These are phyloP conservation scores for Gnatocerus cornutus DNA, from an alignment of 2,888 invertebrate species.

Conservation along the genomic window DNA sequence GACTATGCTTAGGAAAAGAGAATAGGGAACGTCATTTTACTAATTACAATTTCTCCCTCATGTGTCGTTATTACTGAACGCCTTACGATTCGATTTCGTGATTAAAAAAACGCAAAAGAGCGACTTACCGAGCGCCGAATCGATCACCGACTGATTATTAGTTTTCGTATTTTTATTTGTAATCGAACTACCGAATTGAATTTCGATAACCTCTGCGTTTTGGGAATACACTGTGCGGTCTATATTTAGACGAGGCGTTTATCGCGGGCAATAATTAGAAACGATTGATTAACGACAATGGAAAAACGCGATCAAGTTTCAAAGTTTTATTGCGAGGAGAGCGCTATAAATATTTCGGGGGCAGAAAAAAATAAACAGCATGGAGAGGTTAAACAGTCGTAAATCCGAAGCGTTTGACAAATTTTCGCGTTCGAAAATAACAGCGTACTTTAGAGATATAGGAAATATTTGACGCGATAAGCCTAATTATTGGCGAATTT, in stretches of 20 bases:
- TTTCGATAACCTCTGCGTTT: slow-evolving; percentile 49
- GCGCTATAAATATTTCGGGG: slow-evolving; percentile 11
- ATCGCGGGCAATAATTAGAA: slow-evolving; percentile 24
- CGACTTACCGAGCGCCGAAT: slow-evolving; percentile 39
- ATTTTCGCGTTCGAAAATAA: slow-evolving; percentile 20
- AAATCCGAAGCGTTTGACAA: slow-evolving; percentile 14
- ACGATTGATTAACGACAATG: slow-evolving; percentile 26
- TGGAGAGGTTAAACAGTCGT: slow-evolving; percentile 20
- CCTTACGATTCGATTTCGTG: slow-evolving; percentile 61
- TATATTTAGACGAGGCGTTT: slow-evolving; percentile 26
- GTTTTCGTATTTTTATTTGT: slow-evolving; percentile 34
- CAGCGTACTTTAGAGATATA: slow-evolving; percentile 8
- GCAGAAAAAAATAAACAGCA: slow-evolving; percentile 14
- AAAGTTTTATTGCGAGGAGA: slow-evolving; percentile 21
- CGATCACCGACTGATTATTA: slow-evolving; percentile 41
- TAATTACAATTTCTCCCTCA: slow-evolving; percentile 65
- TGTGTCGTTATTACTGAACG: slow-evolving; percentile 61
- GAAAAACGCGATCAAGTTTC: slow-evolving; percentile 19
- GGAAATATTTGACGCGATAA: slow-evolving; percentile 29
- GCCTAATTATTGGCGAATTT: slow-evolving; percentile 39
- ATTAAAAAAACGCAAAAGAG: slow-evolving; percentile 57
- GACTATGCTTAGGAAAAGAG: slow-evolving; percentile 57
- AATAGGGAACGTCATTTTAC: slow-evolving; percentile 62
- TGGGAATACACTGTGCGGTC: slow-evolving; percentile 24
- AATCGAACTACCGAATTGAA: slow-evolving; percentile 49